Base-by-base conservation (phyloP, 2,888 invertebrate species). In the Drosophila phalerata region DNA sequence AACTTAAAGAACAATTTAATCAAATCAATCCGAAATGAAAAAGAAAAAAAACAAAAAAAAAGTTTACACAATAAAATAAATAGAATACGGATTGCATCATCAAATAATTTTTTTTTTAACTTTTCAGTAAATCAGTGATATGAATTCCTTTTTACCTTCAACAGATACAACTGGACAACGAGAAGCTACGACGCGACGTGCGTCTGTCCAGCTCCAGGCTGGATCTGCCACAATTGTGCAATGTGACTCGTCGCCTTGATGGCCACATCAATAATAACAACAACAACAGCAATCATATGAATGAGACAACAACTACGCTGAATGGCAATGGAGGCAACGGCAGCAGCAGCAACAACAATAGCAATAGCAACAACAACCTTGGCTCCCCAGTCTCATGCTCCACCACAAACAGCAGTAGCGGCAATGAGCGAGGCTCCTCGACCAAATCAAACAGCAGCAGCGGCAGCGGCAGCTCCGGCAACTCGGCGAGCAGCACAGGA, bases 121-220 rank as follows among this genome's bases (percentile, higher is more conserved):
- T 8, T 6, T 28, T 6, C 6, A 28, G 28, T 28, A 10, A 32
- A 32, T 11, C n/a, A n/a, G n/a, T n/a, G 5, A 34, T n/a, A 22
- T 22, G 10, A 40, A 25, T 49, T 38, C 3, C 10, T 60, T 17
- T 48, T 8, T n/a, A n/a, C 10, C 4, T 17, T 17, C 8, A 40
- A 6, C 84, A 93, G 93, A 91, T 93, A 89, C 93, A 93, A 86
- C 84, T 93, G 81, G 93, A 93, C 82, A 93, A 93, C 90, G 92
- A 92, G 81, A 93, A 93, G 90, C 89, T 91, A 86, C 92, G 92
- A 86, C 92, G 92, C 71, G 93, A 93, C 85, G 92, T 80, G 91
- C 88, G 91, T 65, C 82, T 90, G 66, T 82, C 88, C 62, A 65
- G 86, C 65, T 90, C 91, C 32, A 91, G 91, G 49, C 80, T 92